Evolutionary conservation across 2,797 vertebrate genomes (phyloP).

Genomic region (Lithobates pipiens): DNA sequence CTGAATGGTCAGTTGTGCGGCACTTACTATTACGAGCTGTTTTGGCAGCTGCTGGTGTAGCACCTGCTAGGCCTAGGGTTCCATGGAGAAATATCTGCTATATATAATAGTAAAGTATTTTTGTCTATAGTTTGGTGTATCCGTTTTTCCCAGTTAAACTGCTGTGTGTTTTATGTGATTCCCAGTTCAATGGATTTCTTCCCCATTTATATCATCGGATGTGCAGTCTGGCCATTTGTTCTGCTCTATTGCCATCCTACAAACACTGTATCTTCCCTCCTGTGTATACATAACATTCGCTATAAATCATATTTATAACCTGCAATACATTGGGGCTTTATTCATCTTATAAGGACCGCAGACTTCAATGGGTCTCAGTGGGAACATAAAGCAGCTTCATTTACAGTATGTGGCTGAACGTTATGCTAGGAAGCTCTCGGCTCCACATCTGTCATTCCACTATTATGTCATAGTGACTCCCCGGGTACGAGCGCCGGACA

Average conservation of each 20-base stretch:
- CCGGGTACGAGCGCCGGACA: not conserved
- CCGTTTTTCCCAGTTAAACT: too few relatives aligned
- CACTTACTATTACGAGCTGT: too few relatives aligned
- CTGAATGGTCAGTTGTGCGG: too few relatives aligned
- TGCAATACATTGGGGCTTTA: slow-evolving; percentile 45
- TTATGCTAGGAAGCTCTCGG: slow-evolving; percentile 27
- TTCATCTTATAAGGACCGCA: slow-evolving; percentile 56
- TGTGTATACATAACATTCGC: slow-evolving; percentile 25
- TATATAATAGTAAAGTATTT: too few relatives aligned
- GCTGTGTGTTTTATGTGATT: not conserved
- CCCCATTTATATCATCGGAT: not conserved
- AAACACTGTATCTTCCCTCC: slow-evolving; percentile 15
- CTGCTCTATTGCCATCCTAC: slow-evolving; percentile 9
- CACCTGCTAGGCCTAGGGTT: too few relatives aligned
- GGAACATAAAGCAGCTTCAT: slow-evolving; percentile 49
- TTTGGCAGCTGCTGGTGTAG: too few relatives aligned
- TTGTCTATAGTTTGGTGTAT: too few relatives aligned
- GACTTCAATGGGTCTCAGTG: slow-evolving; percentile 47
- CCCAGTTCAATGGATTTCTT: not conserved
- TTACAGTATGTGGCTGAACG: slow-evolving; percentile 43
- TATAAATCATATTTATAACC: slow-evolving; percentile 56
- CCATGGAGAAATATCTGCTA: too few relatives aligned
- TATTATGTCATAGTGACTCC: not conserved
- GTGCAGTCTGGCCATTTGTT: slow-evolving; percentile 14
- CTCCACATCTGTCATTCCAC: slow-evolving; percentile 53